Conservation (phyloP, 92 coral and sea anemone species). For the Paramuricea clavata region DNA sequence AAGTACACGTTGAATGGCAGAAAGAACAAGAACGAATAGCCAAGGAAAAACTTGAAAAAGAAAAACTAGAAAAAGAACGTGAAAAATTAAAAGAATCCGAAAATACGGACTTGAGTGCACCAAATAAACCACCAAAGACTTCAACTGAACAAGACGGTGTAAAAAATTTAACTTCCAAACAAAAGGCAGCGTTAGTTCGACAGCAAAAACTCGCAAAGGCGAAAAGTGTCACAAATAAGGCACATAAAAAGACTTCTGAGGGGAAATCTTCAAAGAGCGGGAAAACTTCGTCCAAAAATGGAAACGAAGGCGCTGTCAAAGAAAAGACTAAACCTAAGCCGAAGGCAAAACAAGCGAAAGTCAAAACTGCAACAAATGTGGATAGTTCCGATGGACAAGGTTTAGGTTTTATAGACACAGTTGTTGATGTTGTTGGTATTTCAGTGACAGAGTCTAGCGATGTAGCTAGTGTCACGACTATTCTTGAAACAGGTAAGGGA, state of each 20-base stretch:
- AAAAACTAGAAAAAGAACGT: slow-evolving; percentile 6
- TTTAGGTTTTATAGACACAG: not conserved
- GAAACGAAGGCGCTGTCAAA: not conserved
- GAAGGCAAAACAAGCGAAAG: slow-evolving; percentile 35
- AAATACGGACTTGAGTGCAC: slow-evolving; percentile 20
- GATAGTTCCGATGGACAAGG: not conserved
- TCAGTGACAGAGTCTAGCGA: not conserved
- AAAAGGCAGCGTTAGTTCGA: slow-evolving; percentile 24
- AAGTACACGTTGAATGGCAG: slow-evolving; percentile 24
- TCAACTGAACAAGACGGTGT: not conserved
- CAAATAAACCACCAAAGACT: slow-evolving; percentile 16
- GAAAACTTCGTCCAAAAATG: slow-evolving; percentile 18
- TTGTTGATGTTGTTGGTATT: slow-evolving; percentile 13
- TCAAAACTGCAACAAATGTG: slow-evolving; percentile 1
- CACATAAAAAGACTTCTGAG: slow-evolving; percentile 41
- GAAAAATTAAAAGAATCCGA: slow-evolving; percentile 30
- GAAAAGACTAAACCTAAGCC: slow-evolving; percentile 11
- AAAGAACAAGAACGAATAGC: slow-evolving; percentile 37
- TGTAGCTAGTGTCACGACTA: not conserved
- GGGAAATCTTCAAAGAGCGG: slow-evolving; percentile 17
- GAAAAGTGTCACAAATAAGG: slow-evolving; percentile 31
- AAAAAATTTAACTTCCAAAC: slow-evolving; percentile 36
- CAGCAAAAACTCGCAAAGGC: slow-evolving; percentile 38
- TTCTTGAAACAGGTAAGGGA: not conserved
- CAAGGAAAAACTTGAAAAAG: not conserved